Evolutionary conservation across 1,140 invertebrate species (phyloP), one percentile per base, ranked within the genome.

Genomic region (Musca domestica): DNA sequence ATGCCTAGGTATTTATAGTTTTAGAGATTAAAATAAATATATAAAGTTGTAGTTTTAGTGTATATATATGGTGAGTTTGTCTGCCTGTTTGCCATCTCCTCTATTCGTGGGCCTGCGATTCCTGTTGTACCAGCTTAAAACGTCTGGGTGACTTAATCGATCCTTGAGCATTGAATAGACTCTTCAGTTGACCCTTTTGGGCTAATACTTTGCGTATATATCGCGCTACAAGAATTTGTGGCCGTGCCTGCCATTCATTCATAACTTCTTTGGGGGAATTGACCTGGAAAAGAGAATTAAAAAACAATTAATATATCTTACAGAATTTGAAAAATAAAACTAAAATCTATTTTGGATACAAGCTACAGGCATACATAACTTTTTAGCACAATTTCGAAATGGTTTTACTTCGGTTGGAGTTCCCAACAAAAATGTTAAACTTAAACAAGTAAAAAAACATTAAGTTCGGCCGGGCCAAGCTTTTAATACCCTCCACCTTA

Each of bases 241-340:
- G 96, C 72, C 96, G 87, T 66, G 91, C 85, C 81, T 99, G 95
- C 92, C 94, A 98, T 76, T 97, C 93, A 70, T 96, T 89, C 74
- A 98, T 81, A 0, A 94, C 91, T 78, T 94, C 92, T 78, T 98
- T 95, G 1, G 93, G 90, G 27, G 92, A 89, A 68, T 91, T 86
- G 1, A 95, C 92, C 92, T 93, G 74, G 14, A 82, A 76, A 74
- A 66, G 69, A n/a, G n/a, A n/a, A n/a, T n/a, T n/a, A 20, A 64
- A n/a, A n/a, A 19, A 41, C 25, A 19, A 19, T 30, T 15, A 58
- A 61, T 52, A 64, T 70, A 23, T n/a, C n/a, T 51, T 10, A 51
- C 5, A 49, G 47, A 3, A n/a, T n/a, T n/a, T 3, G 47, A 41
- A 41, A 41, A 41, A 41, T 6, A 7, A 41, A 41, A 41, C n/a